phyloP scores from a whole-genome alignment of 92 coral and sea anemone species.

The Montipora capitata region DNA sequence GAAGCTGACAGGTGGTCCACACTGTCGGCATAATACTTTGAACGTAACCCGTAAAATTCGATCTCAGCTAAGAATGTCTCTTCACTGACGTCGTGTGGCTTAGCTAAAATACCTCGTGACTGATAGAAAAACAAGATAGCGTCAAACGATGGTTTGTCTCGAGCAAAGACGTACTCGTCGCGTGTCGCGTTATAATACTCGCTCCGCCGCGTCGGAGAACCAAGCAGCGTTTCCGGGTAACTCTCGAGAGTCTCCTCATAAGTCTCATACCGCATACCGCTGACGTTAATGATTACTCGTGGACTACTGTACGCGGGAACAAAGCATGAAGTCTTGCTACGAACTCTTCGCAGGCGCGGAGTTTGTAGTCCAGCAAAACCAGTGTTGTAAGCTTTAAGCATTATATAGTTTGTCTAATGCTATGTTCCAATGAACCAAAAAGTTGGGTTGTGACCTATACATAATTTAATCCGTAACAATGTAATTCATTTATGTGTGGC shows the following conservation, averaged over 20 bases:
- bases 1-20: slow-evolving; percentile 11
- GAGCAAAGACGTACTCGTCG: slow-evolving; percentile 77
- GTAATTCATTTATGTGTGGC: neutral
- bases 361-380: slow-evolving; percentile 22
- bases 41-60: slow-evolving; percentile 80
- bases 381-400: slow-evolving; percentile 49
- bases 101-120: slow-evolving; percentile 93
- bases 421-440: no score
- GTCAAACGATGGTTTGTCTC: slow-evolving; percentile 88
- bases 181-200: slow-evolving; percentile 72
- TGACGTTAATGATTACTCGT: slow-evolving; percentile 93
- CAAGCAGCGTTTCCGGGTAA: slow-evolving; percentile 91
- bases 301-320: slow-evolving; percentile 92
- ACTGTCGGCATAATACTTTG: slow-evolving; percentile 14
- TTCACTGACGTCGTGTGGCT: slow-evolving; percentile 87
- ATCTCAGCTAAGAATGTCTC: slow-evolving; percentile 81
- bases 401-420: neutral
- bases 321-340: neutral
- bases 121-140: slow-evolving; percentile 97
- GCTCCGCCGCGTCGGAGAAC: slow-evolving; percentile 81
- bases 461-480: neutral
- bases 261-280: slow-evolving; percentile 97
- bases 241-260: slow-evolving; percentile 94
- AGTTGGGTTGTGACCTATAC: slow-evolving; percentile 14
- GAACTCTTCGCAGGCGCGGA: slow-evolving; percentile 37